Base-by-base conservation (phyloP, 2,113 vertebrate species). In the Emberiza fucata region DNA sequence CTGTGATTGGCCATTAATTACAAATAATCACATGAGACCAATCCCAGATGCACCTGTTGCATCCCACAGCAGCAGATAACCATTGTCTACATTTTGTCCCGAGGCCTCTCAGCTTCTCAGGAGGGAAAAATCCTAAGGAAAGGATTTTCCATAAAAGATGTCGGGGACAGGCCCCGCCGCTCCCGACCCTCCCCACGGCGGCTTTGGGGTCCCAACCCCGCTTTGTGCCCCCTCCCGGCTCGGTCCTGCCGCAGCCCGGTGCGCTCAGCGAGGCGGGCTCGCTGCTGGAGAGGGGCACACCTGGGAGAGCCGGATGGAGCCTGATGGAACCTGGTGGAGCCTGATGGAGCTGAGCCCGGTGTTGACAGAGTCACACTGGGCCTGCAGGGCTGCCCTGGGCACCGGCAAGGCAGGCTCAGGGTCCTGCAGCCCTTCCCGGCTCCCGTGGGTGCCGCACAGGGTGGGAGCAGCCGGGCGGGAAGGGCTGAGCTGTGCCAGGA, bases 401-500 rank as follows among this genome's bases (percentile, higher is more conserved):
- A 2, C 31, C 21, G 12, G 22, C 25, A 5, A 17, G 47, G 51
- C 7, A 5, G 47, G 16, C 6, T 7, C 22, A 7, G 77, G 61
- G 29, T 61, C 12, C 42, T 0, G 24, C 73, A 61, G 68, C 20
- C 4, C 24, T 21, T 12, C 4, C 40, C 27, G 1, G 60, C 45
- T n/a, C 29, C 61, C 4, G 17, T 5, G 54, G 33, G 29, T 14
- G 39, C 60, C 28, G 0, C 69, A 1, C 17, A 2, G n/a, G 10
- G 2, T 12, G 45, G 19, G 66, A 53, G 39, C 66, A 11, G 66
- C 39, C 28, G 28, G 37, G 73, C 44, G 2, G 76, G 31, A 5
- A 4, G 25, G 35, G 18, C 40, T 12, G 22, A 3, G 39, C 69
- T 0, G n/a, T 6, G 51, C 47, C 3, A 0, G 2, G 25, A 22